A percentile compares a stretch with the other conserved stretches of the same genome.
Conservation (phyloP, 1,140 invertebrate species). For the Chionoecetes opilio region DNA sequence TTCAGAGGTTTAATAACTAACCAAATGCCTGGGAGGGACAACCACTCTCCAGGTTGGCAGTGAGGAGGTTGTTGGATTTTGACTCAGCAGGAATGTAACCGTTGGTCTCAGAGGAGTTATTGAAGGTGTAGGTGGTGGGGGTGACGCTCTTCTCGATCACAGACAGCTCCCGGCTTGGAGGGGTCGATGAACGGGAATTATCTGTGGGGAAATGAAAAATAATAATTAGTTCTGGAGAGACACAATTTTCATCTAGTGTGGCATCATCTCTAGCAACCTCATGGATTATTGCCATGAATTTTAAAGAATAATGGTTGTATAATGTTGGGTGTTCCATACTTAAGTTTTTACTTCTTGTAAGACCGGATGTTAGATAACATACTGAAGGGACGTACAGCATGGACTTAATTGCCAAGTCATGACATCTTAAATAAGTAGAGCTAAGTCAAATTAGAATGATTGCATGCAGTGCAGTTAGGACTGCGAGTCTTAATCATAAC, state of each 20-base stretch:
- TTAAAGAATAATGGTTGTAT: neutral
- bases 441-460: neutral
- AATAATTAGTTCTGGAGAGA: neutral
- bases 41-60: constrained; percentile 15
- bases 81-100: constrained; percentile 79
- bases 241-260: neutral
- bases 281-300: neutral
- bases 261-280: neutral
- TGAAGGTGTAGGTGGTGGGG: constrained; percentile 78
- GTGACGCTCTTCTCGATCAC: constrained; percentile 77
- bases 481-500: no score
- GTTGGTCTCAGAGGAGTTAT: constrained; percentile 78
- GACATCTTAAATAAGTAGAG: neutral
- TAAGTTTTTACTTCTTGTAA: no score
- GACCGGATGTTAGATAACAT: no score
- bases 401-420: neutral
- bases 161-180: constrained; percentile 74
- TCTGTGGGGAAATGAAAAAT: constrained; percentile 57
- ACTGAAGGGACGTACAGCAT: neutral
- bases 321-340: neutral
- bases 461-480: neutral
- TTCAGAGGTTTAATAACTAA: constrained; percentile 3
- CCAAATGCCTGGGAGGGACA: constrained; percentile 57
- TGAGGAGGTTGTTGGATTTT: constrained; percentile 63
- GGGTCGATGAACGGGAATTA: constrained; percentile 79